A percentile compares a stretch with the other conserved stretches of the same genome.
Conservation (phyloP, 2,797 vertebrate species). For the Chelidonichthys spinosus region DNA sequence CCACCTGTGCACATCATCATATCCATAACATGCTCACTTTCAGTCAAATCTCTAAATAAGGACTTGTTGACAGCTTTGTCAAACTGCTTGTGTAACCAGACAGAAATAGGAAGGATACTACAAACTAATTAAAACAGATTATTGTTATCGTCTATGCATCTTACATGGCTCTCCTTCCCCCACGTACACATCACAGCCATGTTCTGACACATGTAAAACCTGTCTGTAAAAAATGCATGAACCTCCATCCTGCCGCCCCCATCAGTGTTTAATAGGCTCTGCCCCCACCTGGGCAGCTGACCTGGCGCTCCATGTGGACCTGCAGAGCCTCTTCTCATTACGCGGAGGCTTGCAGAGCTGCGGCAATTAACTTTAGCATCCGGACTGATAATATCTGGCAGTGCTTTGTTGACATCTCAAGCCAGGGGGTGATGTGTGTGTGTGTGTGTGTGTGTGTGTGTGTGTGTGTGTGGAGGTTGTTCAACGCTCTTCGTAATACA, state of each 20-base stretch:
- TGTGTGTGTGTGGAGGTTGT: not conserved
- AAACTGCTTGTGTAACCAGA: not conserved
- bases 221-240: conserved; percentile 23
- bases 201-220: conserved; percentile 14
- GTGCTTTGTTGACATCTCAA: conserved; percentile 1
- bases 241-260: not conserved
- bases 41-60: too few species aligned
- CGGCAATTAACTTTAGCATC: conserved; percentile 53
- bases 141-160: not conserved
- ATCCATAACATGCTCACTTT: not conserved
- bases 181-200: conserved; percentile 10
- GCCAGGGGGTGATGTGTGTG: not conserved
- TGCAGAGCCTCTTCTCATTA: conserved; percentile 53
- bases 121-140: conserved; percentile 2
- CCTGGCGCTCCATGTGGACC: conserved; percentile 38
- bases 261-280: conserved; percentile 35
- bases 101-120: not conserved
- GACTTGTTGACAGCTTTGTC: not conserved
- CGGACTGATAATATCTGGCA: conserved; percentile 43
- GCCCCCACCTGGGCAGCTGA: conserved; percentile 39
- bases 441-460: not conserved
- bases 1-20: too few species aligned
- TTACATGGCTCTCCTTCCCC: not conserved
- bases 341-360: conserved; percentile 39
- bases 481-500: conserved; percentile 5